Base-by-base conservation (phyloP, 2,888 invertebrate species). In the Agrochola litura region DNA sequence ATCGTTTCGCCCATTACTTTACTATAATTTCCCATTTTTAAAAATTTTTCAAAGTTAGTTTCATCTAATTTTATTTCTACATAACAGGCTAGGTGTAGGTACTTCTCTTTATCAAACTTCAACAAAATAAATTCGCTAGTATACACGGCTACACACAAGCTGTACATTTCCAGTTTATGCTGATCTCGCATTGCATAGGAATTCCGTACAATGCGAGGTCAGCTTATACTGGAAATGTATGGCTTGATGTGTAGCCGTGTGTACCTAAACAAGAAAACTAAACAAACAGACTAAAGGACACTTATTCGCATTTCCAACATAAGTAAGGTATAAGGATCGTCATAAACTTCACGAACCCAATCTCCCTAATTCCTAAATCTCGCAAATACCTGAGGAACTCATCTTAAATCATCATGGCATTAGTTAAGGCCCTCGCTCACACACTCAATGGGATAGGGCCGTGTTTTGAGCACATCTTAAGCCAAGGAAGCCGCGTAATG, bases 401-500 rank as follows among this genome's bases (percentile, higher is more conserved):
- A 70, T 76, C 66, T 63, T 79, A 76, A 76, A 76, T 83, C 83
- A 67, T 73, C 49, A 70, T 43, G 70, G 64, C 25, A 76, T 83
- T 83, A 83, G 37, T 52, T 14, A 60, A 75, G 54, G 46, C 49
- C 46, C 54, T 64, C 76, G 37, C 63, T 30, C 80, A 71, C 61
- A 83, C 73, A 83, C 66, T 72, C 61, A 30, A n/a, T 6, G 9
- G n/a, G n/a, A 46, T 52, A 58, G 19, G 16, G 14, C 25, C 25
- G 16, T 83, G 64, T 83, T 83, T 73, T 71, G 73, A 58, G 80
- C 73, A 71, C 73, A 52, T 61, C 83, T 67, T 76, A 83, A 83
- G 76, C 67, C 70, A 19, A 5, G n/a, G 52, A 65, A 73, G 70
- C 70, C 73, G 19, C 43, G 41, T 77, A 84, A 84, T 70, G 73